Percentiles rank a stretch among this genome's conserved stretches.
These are phyloP conservation scores for Zosterops lateralis DNA, from an alignment of 2,113 vertebrate genomes.

Conservation along the genomic window DNA sequence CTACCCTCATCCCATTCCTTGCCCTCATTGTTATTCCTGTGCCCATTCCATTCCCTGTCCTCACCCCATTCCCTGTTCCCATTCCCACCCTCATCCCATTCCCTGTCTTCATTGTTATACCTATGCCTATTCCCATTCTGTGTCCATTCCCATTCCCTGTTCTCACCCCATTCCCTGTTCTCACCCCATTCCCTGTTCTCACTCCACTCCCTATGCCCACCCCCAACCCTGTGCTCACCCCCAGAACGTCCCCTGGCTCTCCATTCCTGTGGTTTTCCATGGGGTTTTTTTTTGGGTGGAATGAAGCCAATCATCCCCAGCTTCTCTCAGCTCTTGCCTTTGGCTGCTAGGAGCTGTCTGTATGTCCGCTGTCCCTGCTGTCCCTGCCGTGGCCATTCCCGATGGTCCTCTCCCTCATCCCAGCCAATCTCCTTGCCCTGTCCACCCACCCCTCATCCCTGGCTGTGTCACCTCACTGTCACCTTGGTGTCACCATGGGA, in stretches of 20 bases:
- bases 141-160: neutral
- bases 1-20: neutral
- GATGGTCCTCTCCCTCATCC: neutral
- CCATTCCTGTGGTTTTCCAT: accelerated
- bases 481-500: neutral
- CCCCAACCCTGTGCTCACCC: neutral
- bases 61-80: neutral
- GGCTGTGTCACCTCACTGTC: neutral
- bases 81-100: neutral
- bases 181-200: no score
- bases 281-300: neutral
- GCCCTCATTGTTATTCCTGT: no score
- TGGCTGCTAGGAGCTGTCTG: accelerated
- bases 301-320: accelerated
- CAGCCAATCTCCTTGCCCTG: neutral
- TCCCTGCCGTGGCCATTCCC: neutral
- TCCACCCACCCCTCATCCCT: neutral
- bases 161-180: neutral
- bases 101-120: no score
- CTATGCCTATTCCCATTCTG: no score
- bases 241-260: neutral
- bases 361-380: neutral
- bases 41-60: neutral
- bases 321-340: accelerated
- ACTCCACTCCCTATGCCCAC: neutral